Evolutionary conservation across 2,113 vertebrate species (phyloP), one percentile per base, ranked within the genome.

Genomic region (Arothron firmamentum): DNA sequence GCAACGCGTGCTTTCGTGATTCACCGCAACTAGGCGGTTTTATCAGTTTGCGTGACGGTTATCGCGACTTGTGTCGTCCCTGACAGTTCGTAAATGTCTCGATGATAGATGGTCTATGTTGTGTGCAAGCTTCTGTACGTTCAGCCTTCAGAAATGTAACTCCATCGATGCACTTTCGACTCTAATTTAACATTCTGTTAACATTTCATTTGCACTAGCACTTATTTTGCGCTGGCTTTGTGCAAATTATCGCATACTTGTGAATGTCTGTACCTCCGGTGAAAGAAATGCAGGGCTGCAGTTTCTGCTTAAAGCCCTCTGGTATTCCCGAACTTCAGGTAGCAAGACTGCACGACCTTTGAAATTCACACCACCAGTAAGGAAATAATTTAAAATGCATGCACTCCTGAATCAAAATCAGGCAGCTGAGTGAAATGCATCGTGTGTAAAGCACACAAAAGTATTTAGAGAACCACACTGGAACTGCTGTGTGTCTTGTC

Each of bases 361-460:
- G 28, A n/a, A 48, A 41, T n/a, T 57, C 49, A 49, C 62, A 54
- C 52, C 12, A 43, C 46, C 47, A n/a, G 65, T 67, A 28, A 28
- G 3, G 19, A 13, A 19, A 19, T 9, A 21, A 20, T 19, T 16
- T 5, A 17, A n/a, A 46, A 46, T n/a, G 15, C 45, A 16, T 38
- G 34, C 34, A 38, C 34, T 31, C 11, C 11, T 38, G 11, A 38
- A 38, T 38, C 11, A 10, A 12, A 38, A 38, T 12, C 6, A 12
- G 11, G 34, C 34, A 38, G 8, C 10, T 10, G 34, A 10, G 34
- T 12, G 34, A 38, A 38, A 38, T 2, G 11, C 34, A 31, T 9
- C 28, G 28, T 31, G 28, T 31, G 28, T 31, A 31, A 31, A 31
- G 34, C 34, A 38, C 28, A 38, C 10, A 12, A 38, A 10, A 38